A percentile compares a stretch with the other conserved stretches of the same genome.
phyloP scores from a whole-genome alignment of 2,888 invertebrate species.

The Ischnura elegans region DNA sequence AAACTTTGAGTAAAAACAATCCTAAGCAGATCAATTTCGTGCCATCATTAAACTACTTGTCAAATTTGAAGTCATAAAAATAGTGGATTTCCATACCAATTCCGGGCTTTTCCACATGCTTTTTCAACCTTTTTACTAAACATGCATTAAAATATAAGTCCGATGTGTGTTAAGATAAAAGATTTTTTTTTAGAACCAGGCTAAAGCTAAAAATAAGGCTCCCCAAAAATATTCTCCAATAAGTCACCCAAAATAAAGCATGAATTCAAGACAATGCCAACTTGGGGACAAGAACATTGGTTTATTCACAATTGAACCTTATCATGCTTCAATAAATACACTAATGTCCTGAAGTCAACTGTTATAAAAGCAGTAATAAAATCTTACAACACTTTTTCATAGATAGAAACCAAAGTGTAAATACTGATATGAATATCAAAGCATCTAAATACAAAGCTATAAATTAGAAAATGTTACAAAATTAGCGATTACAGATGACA shows the following conservation, averaged over 20 bases:
- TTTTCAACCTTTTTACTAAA: neutral
- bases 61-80: neutral
- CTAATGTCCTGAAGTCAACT: neutral
- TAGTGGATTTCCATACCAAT: neutral
- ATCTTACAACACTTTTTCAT: neutral
- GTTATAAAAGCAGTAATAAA: neutral
- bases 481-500: neutral
- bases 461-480: neutral
- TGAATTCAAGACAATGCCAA: neutral
- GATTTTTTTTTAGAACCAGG: neutral
- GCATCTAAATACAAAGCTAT: conserved; percentile 24
- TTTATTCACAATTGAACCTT: neutral
- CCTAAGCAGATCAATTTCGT: no score
- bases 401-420: neutral
- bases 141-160: neutral
- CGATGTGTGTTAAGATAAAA: neutral
- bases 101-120: neutral
- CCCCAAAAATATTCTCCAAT: neutral
- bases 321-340: neutral
- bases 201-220: neutral
- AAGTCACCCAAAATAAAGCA: neutral
- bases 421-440: neutral
- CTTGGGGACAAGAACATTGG: neutral
- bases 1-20: no score
- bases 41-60: no score